A percentile compares a stretch with the other conserved stretches of the same genome.
These are phyloP conservation scores for Petrocephalus sullivani DNA, from an alignment of 2,797 vertebrate species.

Conservation along the genomic window DNA sequence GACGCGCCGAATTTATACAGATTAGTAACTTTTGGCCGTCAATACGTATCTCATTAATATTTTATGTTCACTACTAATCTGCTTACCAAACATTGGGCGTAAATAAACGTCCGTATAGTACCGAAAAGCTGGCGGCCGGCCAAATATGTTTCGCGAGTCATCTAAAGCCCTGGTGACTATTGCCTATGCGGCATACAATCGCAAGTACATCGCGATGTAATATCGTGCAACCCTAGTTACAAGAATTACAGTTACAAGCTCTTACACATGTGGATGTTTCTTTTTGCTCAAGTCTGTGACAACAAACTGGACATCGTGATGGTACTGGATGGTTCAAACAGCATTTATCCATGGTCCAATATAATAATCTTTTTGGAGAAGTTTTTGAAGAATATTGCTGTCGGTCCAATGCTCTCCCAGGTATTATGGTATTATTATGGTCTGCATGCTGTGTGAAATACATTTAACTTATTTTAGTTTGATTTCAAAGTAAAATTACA, in stretches of 20 bases:
- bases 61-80: too few relatives aligned
- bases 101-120: too few relatives aligned
- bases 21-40: too few relatives aligned
- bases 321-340: constrained; percentile 92
- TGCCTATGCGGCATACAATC: too few relatives aligned
- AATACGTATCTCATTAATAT: too few relatives aligned
- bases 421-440: constrained; percentile 49
- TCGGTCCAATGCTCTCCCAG: constrained; percentile 81
- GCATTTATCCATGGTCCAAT: constrained; percentile 87
- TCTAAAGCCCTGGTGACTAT: too few relatives aligned
- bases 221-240: neutral
- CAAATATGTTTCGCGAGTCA: too few relatives aligned
- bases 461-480: neutral
- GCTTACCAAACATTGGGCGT: too few relatives aligned
- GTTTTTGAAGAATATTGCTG: constrained; percentile 73
- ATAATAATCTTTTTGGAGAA: constrained; percentile 75
- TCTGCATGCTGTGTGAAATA: neutral
- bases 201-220: too few relatives aligned
- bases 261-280: neutral
- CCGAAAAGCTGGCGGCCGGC: too few relatives aligned
- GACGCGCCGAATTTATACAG: too few relatives aligned
- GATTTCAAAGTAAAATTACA: neutral
- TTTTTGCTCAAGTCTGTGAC: constrained; percentile 71
- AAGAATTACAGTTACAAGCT: neutral
- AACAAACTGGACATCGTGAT: constrained; percentile 85